Conservation (phyloP, 2,888 invertebrate genomes). For the Pammene fasciana region DNA sequence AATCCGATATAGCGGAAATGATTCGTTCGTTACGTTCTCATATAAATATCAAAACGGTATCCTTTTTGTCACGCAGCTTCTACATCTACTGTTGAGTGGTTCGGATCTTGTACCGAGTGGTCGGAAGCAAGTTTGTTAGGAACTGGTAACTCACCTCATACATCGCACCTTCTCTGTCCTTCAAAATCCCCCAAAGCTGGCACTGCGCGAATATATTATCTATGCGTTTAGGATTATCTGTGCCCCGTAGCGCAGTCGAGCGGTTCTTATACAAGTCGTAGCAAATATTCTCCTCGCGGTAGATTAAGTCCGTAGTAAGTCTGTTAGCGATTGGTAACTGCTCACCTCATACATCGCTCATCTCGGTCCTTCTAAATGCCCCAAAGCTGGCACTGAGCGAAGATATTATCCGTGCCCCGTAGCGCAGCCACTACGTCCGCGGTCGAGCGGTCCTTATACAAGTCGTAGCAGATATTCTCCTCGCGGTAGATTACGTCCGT, state of each 20-base stretch:
- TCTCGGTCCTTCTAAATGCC: constrained; percentile 92
- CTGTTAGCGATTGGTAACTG: background rate
- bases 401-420: constrained; percentile 87
- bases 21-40: too few species aligned
- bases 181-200: constrained; percentile 92
- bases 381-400: constrained; percentile 91
- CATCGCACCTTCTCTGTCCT: constrained; percentile 91
- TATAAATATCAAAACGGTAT: constrained; percentile 67
- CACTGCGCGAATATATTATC: constrained; percentile 91
- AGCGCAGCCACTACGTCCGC: constrained; percentile 90
- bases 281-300: constrained; percentile 84
- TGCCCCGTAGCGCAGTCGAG: constrained; percentile 86
- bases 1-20: too few species aligned
- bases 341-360: constrained; percentile 87
- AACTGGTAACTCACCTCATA: constrained; percentile 86
- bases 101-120: too few species aligned
- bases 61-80: constrained; percentile 92
- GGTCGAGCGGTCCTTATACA: constrained; percentile 86
- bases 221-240: too few species aligned
- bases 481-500: constrained; percentile 89
- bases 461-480: constrained; percentile 80
- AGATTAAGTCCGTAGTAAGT: background rate
- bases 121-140: constrained; percentile 96
- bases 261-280: constrained; percentile 84
- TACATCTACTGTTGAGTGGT: too few species aligned